Evolutionary conservation across 2,888 invertebrate species (phyloP).

Genomic region (Leistus spinibarbis): DNA sequence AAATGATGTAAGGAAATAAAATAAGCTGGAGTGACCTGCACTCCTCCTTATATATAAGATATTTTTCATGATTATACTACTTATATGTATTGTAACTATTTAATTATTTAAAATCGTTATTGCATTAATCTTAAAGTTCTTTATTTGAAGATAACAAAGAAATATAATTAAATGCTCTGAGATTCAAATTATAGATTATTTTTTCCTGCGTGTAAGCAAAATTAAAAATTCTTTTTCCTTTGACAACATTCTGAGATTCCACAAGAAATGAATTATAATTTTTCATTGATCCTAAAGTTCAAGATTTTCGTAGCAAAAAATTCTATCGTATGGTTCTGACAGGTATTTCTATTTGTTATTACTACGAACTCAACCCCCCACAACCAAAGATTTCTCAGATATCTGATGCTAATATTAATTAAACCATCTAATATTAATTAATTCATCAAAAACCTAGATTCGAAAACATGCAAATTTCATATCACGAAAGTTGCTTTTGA

Average conservation of each 20-base stretch:
- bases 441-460: background rate
- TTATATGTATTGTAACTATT: too few species aligned
- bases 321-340: background rate
- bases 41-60: too few species aligned
- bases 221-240: background rate
- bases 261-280: background rate
- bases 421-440: background rate
- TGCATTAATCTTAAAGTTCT: too few species aligned
- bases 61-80: too few species aligned
- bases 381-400: background rate
- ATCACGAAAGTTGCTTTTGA: too few species aligned
- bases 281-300: background rate
- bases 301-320: background rate
- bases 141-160: background rate
- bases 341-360: background rate
- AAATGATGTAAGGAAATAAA: too few species aligned
- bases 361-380: background rate
- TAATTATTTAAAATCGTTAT: background rate
- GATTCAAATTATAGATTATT: background rate
- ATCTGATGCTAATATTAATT: background rate
- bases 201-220: background rate
- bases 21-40: too few species aligned
- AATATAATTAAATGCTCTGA: background rate
- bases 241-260: background rate
- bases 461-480: background rate